Conservation (phyloP, 2,113 vertebrate genomes). For the Callospermophilus lateralis region DNA sequence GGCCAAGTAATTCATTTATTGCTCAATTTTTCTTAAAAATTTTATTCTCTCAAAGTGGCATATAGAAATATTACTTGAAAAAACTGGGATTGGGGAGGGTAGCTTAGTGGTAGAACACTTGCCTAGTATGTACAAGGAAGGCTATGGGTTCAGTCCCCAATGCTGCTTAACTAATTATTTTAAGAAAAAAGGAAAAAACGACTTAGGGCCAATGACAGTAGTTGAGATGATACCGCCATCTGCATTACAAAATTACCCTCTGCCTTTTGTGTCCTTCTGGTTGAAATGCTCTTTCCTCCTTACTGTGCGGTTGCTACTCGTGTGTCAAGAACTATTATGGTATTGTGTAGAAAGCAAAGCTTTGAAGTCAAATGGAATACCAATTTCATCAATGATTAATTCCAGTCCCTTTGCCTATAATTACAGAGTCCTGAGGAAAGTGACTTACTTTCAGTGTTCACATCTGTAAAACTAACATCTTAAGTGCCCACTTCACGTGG, state of each 20-base stretch:
- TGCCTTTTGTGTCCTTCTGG: neutral
- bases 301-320: no score
- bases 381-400: neutral
- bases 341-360: neutral
- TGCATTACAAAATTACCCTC: neutral
- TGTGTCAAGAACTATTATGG: accelerated
- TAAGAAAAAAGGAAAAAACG: neutral
- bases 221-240: accelerated
- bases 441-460: neutral
- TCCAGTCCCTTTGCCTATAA: neutral
- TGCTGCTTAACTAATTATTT: neutral
- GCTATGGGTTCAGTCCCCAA: neutral
- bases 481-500: neutral
- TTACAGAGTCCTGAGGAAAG: neutral
- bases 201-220: neutral
- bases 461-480: neutral
- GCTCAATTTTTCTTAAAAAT: neutral
- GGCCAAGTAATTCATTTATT: neutral
- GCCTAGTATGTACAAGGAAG: no score
- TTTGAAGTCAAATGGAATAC: neutral
- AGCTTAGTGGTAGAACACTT: neutral
- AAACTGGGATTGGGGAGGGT: neutral
- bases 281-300: neutral
- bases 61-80: neutral
- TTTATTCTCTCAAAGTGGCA: neutral